Evolutionary conservation across 1,140 invertebrate species (phyloP).

Genomic region (Drosophila novamexicana): DNA sequence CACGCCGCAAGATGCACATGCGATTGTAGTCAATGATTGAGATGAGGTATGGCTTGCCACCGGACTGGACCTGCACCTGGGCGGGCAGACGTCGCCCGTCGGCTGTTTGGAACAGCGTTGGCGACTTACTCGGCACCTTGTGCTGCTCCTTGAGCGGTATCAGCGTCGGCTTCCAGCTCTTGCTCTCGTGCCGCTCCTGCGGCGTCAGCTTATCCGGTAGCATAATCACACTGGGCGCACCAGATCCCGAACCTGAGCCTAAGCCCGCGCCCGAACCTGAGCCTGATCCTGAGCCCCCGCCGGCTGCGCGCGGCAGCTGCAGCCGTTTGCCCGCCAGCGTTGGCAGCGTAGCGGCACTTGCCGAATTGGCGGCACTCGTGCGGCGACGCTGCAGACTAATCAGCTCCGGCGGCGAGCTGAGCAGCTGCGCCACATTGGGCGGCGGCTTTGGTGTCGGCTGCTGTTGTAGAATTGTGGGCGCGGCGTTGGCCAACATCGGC

Average conservation of each 20-base stretch:
- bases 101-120: conserved; percentile 85
- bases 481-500: not conserved
- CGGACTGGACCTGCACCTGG: conserved; percentile 87
- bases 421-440: conserved; percentile 48
- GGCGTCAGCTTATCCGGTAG: conserved; percentile 74
- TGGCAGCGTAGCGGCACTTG: conserved; percentile 1
- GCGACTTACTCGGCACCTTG: conserved; percentile 81
- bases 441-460: conserved; percentile 20
- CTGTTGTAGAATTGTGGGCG: conserved; percentile 9
- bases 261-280: conserved; percentile 65
- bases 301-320: conserved; percentile 12
- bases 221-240: conserved; percentile 75
- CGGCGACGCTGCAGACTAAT: conserved; percentile 70
- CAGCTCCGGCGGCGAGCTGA: conserved; percentile 76
- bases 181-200: conserved; percentile 84
- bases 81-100: conserved; percentile 86
- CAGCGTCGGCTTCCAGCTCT: conserved; percentile 88
- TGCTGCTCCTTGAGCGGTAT: conserved; percentile 87
- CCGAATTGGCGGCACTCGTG: conserved; percentile 17
- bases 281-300: conserved; percentile 83
- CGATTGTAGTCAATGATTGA: conserved; percentile 89
- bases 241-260: conserved; percentile 7
- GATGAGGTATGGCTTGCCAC: conserved; percentile 88
- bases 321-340: conserved; percentile 8
- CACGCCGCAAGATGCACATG: conserved; percentile 88